Evolutionary conservation across 2,888 invertebrate species (phyloP), one percentile per base, ranked within the genome.

Genomic region (Macropis europaea): DNA sequence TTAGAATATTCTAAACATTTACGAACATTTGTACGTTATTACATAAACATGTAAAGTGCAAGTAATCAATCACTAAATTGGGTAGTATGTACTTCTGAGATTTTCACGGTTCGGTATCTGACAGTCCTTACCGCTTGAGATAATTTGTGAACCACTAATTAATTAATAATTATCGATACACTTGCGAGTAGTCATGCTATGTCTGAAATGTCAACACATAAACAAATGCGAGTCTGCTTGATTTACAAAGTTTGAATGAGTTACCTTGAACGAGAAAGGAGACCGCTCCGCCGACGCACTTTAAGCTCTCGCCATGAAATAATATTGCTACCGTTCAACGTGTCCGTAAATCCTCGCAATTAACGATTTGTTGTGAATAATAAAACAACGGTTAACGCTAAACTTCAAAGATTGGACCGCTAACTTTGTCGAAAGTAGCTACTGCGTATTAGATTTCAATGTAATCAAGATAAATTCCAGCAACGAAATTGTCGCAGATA

Each of bases 321-420:
- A 79, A 64, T n/a, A n/a, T 59, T 75, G 50, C 66, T 71, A 74
- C 82, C 82, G 78, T 67, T 83, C 73, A 79, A 81, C 57, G 75
- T 62, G 81, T 77, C 87, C 85, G 82, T 85, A 85, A 87, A 85
- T 84, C 79, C 79, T 69, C 56, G 77, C 81, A 86, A 87, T 87
- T 86, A 86, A 82, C 76, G 66, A 73, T 73, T 74, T 76, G 64
- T 79, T 70, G 50, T 53, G 75, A 61, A 79, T 75, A 83, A 81
- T 56, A 73, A 82, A 77, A 76, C 56, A 60, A 43, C 68, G 34
- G 53, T 36, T 72, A 72, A 73, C 70, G 52, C 63, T 69, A 68
- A 68, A 68, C 73, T 63, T 70, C 48, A 60, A 62, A 36, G 28
- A 28, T n/a, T 17, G 17, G 40, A 22, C 38, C 43, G 40, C 36